phyloP scores from a whole-genome alignment of 2,888 invertebrate genomes.

The Synergus itoensis region DNA sequence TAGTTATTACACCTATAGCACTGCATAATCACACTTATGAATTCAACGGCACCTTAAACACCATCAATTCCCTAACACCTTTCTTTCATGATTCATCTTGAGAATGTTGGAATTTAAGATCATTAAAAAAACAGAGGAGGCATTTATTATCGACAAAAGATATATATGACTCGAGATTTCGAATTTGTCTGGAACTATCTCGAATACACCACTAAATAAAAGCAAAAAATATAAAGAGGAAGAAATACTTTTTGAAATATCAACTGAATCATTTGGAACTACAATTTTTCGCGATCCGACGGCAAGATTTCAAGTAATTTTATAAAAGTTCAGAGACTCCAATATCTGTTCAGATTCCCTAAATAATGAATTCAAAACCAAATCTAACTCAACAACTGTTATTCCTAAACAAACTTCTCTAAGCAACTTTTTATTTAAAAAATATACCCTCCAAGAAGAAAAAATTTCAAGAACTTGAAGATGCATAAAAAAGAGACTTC shows the following conservation, averaged over 20 bases:
- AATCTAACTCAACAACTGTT: too few species aligned
- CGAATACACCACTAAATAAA: too few species aligned
- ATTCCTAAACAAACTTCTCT: too few species aligned
- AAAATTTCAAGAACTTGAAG: not conserved
- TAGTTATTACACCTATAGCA: slow-evolving; percentile 19
- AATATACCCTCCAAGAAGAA: not conserved
- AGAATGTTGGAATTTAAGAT: not conserved
- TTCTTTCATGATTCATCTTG: not conserved
- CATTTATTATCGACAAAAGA: not conserved
- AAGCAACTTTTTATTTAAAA: not conserved
- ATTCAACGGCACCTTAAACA: slow-evolving; percentile 11
- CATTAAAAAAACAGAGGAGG: not conserved
- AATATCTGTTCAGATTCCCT: not conserved
- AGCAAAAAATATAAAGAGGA: not conserved
- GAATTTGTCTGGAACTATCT: too few species aligned
- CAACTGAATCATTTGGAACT: too few species aligned
- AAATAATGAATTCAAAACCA: too few species aligned
- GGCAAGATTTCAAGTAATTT: not conserved
- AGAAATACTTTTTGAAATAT: not conserved
- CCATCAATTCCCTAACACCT: slow-evolving; percentile 8
- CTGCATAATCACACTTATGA: slow-evolving; percentile 11
- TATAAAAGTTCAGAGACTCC: not conserved
- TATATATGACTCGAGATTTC: not conserved
- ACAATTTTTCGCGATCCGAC: not conserved
- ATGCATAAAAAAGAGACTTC: not conserved